Base-by-base conservation (phyloP, 2,888 invertebrate species). In the Lissonota sp. region DNA sequence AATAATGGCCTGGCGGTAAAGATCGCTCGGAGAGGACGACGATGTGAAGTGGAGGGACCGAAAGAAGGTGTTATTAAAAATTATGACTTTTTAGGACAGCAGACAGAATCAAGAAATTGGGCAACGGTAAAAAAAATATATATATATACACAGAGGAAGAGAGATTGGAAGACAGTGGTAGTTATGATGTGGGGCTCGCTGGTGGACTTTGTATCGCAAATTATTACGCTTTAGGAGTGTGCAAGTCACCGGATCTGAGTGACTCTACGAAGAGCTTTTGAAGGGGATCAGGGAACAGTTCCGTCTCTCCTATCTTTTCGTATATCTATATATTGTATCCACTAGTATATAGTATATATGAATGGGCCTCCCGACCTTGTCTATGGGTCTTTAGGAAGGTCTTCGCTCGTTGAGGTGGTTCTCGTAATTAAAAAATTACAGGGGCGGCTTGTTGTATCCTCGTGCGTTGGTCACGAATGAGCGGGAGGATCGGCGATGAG, bases 361-460 rank as follows among this genome's bases (percentile, higher is more conserved):
- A 10, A 16, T n/a, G 10, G 26, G 58, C 69, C 8, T 6, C 40
- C 42, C 55, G 55, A 63, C 53, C 63, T 72, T 63, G 72, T 63
- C 62, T 49, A n/a, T n/a, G 63, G 51, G 37, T 44, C 58, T 60
- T 26, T 8, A 60, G 55, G 57, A 40, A 66, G 26, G 76, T 67
- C 75, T 26, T 26, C 26, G 1, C 26, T 26, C 72, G 79, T 79
- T 58, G 80, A 86, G 84, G 83, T 84, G 80, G 85, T 85, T 86
- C 80, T 76, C 85, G 89, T 90, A 91, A 91, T 91, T 91, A 91
- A 91, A 91, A 91, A 91, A 91, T 89, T 90, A 90, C 87, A 88
- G 89, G 86, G 87, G 82, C 85, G 85, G 83, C 80, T 67, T 82
- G 78, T 82, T 86, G 77, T 82, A 83, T 83, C 85, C 66, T 46